These are phyloP conservation scores for Psephotus haematonotus DNA, from an alignment of 2,113 vertebrate species.

Conservation along the genomic window DNA sequence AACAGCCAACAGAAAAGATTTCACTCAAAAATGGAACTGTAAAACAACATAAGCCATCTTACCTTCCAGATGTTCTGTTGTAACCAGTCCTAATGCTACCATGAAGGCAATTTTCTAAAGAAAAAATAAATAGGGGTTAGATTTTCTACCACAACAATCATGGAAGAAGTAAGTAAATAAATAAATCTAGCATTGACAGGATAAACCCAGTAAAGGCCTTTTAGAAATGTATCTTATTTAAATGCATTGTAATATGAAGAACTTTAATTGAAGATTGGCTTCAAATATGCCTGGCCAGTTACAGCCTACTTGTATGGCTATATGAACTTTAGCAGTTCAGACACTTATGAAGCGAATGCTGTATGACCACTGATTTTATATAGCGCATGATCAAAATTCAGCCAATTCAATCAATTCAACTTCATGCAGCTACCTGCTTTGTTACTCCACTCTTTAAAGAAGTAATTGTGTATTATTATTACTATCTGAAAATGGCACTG, in stretches of 20 bases:
- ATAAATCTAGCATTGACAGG: neutral
- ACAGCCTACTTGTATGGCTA: neutral
- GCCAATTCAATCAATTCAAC: neutral
- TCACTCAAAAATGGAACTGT: neutral
- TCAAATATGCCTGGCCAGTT: neutral
- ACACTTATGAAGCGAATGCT: neutral
- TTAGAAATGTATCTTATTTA: neutral
- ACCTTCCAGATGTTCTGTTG: conserved; percentile 96
- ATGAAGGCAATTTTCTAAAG: conserved; percentile 97
- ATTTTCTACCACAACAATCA: neutral
- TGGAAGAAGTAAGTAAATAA: neutral
- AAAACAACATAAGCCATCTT: conserved; percentile 44
- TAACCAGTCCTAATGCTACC: conserved; percentile 95
- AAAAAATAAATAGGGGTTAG: conserved; percentile 18
- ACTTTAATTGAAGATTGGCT: neutral
- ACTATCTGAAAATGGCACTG: neutral
- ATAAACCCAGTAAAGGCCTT: neutral
- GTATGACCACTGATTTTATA: neutral
- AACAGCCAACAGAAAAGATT: neutral
- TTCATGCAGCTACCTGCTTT: neutral
- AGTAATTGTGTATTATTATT: neutral
- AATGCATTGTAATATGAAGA: neutral
- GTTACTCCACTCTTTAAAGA: neutral
- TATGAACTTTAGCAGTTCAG: neutral
- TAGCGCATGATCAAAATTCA: neutral